Conservation (phyloP, 53 echinoderm and acorn worm species). For the Actinopyga echinites region DNA sequence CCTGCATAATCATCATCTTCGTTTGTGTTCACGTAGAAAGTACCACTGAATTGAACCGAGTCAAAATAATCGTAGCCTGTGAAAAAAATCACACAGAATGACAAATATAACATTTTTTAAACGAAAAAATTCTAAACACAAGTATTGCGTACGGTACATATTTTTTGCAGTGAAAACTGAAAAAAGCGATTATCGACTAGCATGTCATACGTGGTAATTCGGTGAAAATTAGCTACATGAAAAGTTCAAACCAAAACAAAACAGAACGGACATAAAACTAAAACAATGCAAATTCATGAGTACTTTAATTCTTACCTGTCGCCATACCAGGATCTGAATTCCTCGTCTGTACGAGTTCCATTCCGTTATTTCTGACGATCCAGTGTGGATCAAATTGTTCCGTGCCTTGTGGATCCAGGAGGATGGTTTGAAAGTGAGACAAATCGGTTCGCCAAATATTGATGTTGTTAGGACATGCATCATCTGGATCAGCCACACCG, state of each 20-base stretch:
- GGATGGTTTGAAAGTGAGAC: conserved; percentile 81
- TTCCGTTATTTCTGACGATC: conserved; percentile 93
- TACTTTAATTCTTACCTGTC: conserved; percentile 84
- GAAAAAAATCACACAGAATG: background rate
- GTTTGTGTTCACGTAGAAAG: conserved; percentile 96
- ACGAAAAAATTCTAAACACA: no score
- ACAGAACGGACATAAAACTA: no score
- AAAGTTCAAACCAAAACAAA: no score
- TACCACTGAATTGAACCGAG: conserved; percentile 90
- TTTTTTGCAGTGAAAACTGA: no score
- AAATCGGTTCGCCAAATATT: conserved; percentile 86
- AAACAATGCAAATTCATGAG: no score
- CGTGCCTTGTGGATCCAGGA: conserved; percentile 80
- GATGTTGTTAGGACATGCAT: conserved; percentile 81
- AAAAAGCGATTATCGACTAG: no score
- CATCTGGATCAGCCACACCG: conserved; percentile 72
- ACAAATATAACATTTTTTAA: background rate
- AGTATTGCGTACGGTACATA: no score
- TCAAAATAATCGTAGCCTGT: conserved; percentile 91
- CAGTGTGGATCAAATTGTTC: conserved; percentile 91
- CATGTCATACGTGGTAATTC: no score
- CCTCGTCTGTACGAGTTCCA: conserved; percentile 90
- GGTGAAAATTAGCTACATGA: no score
- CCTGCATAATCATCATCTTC: conserved; percentile 98
- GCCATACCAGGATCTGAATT: conserved; percentile 96